Base-by-base conservation (phyloP, 2,797 vertebrate species). In the Scomberomorus guttatus region DNA sequence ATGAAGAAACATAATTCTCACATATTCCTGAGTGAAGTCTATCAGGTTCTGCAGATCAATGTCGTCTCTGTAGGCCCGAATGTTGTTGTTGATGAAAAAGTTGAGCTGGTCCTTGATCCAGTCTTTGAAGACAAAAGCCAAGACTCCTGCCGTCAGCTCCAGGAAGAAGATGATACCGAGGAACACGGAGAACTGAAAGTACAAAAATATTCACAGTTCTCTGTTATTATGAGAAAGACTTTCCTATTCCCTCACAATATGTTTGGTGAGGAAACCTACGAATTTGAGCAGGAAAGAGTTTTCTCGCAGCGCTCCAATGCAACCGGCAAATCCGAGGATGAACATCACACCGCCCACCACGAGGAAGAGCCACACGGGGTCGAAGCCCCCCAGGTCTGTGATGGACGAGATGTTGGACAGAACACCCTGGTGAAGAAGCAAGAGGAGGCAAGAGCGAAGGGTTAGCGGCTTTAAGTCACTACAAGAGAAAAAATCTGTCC, bases 101-200 rank as follows among this genome's bases (percentile, higher is more conserved):
- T 99, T 98, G 69, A 99, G 97, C 94, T 99, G 98, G 92, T 99
- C 98, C 93, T 99, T 99, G 94, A 99, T 99, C 98, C 98, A 99
- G 90, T 99, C 98, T 95, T 99, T 99, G 94, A 99, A 99, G 89
- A 99, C 98, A 85, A 99, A 99, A 5, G 98, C 98, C 94, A 99
- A 92, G 82, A 99, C 95, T 72, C 98, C 98, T 22, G 98, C 97
- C 5, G 98, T 99, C 84, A 99, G 95, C 94, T 99, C 98, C 97
- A 99, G 91, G 94, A 99, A 99, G 94, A 99, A 99, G 90, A 99
- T 99, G 85, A 99, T 98, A 58, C 98, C 98, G 92, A 99, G 95
- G 93, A 99, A 99, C 75, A 99, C 98, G 0, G 98, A 99, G 92
- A 99, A 99, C 98, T 99, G 57, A 79, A 85, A 68, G 80, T 0